phyloP scores from a whole-genome alignment of 2,113 vertebrate genomes.

The Verasper variegatus region DNA sequence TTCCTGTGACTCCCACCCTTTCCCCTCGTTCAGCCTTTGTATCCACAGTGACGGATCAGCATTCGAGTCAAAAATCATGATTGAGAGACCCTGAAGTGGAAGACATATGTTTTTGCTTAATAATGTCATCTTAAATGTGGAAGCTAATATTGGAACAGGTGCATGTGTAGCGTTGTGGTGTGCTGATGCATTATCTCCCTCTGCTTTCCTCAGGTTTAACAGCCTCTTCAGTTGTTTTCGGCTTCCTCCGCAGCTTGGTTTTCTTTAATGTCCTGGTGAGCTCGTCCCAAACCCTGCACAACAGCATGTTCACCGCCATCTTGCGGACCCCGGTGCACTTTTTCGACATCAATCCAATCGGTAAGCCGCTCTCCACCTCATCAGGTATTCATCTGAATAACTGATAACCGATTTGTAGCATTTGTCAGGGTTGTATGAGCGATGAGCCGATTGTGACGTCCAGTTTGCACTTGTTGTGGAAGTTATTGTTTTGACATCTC shows the following conservation, averaged over 20 bases:
- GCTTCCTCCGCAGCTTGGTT: constrained; percentile 86
- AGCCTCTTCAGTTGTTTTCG: constrained; percentile 85
- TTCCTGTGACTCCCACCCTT: constrained; percentile 64
- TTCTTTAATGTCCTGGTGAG: constrained; percentile 90
- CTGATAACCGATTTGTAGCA: neutral
- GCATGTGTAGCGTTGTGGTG: constrained; percentile 1
- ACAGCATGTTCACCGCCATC: constrained; percentile 92
- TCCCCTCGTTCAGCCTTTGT: constrained; percentile 58
- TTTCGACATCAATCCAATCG: constrained; percentile 93
- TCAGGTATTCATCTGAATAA: neutral
- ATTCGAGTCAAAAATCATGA: constrained; percentile 26
- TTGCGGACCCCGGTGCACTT: constrained; percentile 89
- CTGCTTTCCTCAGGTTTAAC: constrained; percentile 87
- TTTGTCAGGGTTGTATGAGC: neutral
- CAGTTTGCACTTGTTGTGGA: constrained; percentile 1
- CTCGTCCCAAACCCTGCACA: constrained; percentile 89
- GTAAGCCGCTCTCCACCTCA: constrained; percentile 81
- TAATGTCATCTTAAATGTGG: constrained; percentile 27
- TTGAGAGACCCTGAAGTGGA: constrained; percentile 13
- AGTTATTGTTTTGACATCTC: constrained; percentile 28
- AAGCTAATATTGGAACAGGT: constrained; percentile 34
- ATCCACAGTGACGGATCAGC: constrained; percentile 49
- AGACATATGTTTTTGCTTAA: constrained; percentile 21
- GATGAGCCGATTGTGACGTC: neutral
- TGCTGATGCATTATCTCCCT: constrained; percentile 31